These are phyloP conservation scores for Bombyx mori DNA, from an alignment of 1,140 invertebrate genomes.

Conservation along the genomic window ASM3026992v2 NC_085128.1:17686501-17687000, in stretches of 20 bases:
- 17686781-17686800: too few species aligned
- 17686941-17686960: not conserved
- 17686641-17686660: conserved; percentile 34
- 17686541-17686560: conserved; percentile 69
- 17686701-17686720: not conserved
- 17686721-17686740: not conserved
- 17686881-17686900: not conserved
- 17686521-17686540: conserved; percentile 61
- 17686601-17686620: conserved; percentile 65
- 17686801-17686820: too few species aligned
- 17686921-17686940: too few species aligned
- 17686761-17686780: too few species aligned
- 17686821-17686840: too few species aligned
- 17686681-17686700: not conserved
- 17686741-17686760: not conserved
- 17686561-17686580: conserved; percentile 56
- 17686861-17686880: not conserved
- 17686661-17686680: conserved; percentile 28
- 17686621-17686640: conserved; percentile 67
- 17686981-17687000: conserved; percentile 5
- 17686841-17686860: too few species aligned
- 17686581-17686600: conserved; percentile 43
- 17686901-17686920: not conserved
- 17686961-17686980: not conserved
- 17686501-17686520: conserved; percentile 65